Evolutionary conservation across 2,113 vertebrate species (phyloP).

Genomic region (Bubo scandiacus): DNA sequence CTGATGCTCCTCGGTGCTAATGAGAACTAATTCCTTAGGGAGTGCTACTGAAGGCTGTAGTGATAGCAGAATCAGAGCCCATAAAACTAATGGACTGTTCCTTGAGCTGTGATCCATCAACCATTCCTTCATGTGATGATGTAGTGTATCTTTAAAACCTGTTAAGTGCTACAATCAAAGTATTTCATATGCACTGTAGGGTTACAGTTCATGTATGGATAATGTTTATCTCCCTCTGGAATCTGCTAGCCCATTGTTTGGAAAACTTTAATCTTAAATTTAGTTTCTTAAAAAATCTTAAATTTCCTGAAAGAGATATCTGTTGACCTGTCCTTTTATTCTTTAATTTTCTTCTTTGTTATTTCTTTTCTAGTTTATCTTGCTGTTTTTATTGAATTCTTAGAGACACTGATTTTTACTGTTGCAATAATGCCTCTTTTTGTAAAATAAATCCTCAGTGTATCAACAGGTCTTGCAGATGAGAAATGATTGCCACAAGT

Average conservation of each 20-base stretch:
- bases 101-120: not conserved
- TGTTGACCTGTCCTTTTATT: not conserved
- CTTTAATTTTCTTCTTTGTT: not conserved
- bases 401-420: not conserved
- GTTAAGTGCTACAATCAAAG: not conserved
- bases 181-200: not conserved
- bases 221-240: not conserved
- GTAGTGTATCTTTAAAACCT: not conserved
- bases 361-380: not conserved
- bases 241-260: not conserved
- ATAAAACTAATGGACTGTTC: not conserved
- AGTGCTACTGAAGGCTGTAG: not conserved
- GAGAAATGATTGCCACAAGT: not conserved
- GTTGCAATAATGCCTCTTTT: not conserved
- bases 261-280: not conserved
- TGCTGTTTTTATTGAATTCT: not conserved
- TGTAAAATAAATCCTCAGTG: not conserved
- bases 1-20: not conserved
- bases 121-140: not conserved
- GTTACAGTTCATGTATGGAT: not conserved
- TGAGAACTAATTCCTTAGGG: not conserved
- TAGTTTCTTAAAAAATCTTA: not conserved
- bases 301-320: not conserved
- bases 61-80: not conserved
- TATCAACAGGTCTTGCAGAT: not conserved